Conservation (phyloP, 2,888 invertebrate genomes). For the Drosophila conformis region DNA sequence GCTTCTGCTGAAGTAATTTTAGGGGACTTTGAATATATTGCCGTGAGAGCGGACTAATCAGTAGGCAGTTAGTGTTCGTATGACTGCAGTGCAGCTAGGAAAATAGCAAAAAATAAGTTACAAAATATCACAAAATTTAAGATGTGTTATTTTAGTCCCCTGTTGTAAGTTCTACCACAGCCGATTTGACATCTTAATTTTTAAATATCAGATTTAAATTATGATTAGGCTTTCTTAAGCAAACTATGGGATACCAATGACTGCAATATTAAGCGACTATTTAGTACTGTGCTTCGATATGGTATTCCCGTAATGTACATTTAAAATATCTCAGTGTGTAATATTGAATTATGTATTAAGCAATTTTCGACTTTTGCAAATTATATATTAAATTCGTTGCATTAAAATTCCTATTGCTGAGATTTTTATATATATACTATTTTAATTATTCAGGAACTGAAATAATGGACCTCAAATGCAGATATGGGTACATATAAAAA, state of each 20-base stretch:
- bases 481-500: slow-evolving; percentile 24
- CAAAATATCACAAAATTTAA: not conserved
- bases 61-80: not conserved
- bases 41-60: not conserved
- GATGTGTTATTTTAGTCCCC: not conserved
- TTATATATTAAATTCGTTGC: not conserved
- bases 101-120: not conserved
- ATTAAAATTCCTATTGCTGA: not conserved
- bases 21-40: not conserved
- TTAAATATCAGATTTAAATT: no score
- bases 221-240: no score
- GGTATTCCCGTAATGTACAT: not conserved
- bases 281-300: not conserved
- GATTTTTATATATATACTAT: not conserved
- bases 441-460: slow-evolving; percentile 1
- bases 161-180: no score
- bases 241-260: not conserved
- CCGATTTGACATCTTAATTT: not conserved
- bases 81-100: not conserved
- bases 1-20: not conserved
- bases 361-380: not conserved
- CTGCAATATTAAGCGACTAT: not conserved
- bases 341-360: not conserved
- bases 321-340: not conserved
- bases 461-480: slow-evolving; percentile 1